These are phyloP conservation scores for Mungos mungo DNA, from an alignment of 2,113 vertebrate genomes.

Conservation along the genomic window DNA sequence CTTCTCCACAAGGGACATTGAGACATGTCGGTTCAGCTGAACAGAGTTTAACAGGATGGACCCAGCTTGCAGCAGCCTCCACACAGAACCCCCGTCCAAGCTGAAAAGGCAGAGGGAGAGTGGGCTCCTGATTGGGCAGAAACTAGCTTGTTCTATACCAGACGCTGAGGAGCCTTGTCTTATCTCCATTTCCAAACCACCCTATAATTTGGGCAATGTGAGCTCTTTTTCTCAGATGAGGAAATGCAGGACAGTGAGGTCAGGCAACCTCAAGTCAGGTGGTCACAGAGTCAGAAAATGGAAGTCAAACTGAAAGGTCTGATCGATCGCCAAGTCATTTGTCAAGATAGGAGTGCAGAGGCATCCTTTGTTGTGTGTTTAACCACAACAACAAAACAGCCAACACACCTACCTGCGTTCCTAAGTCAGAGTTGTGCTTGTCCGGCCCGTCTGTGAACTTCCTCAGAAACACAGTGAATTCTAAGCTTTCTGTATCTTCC, in stretches of 20 bases:
- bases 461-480: background rate
- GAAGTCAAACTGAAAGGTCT: background rate
- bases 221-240: background rate
- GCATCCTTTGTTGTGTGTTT: background rate
- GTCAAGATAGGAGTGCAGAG: background rate
- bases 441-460: background rate
- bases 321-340: background rate
- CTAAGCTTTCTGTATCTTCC: background rate
- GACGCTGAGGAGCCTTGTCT: background rate
- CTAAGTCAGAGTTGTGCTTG: background rate
- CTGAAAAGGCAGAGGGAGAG: background rate
- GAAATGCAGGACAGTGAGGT: background rate
- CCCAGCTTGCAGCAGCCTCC: background rate
- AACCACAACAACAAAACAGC: background rate
- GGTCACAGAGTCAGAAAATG: background rate
- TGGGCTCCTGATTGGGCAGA: accelerated
- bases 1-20: background rate
- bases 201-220: background rate
- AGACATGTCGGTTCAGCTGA: background rate
- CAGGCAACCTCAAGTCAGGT: background rate
- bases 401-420: background rate
- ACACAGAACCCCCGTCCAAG: background rate
- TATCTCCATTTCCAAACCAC: background rate
- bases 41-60: background rate
- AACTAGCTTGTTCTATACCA: background rate